phyloP scores from a whole-genome alignment of 2,113 vertebrate species.

The Sinocyclocheilus anophthalmus region DNA sequence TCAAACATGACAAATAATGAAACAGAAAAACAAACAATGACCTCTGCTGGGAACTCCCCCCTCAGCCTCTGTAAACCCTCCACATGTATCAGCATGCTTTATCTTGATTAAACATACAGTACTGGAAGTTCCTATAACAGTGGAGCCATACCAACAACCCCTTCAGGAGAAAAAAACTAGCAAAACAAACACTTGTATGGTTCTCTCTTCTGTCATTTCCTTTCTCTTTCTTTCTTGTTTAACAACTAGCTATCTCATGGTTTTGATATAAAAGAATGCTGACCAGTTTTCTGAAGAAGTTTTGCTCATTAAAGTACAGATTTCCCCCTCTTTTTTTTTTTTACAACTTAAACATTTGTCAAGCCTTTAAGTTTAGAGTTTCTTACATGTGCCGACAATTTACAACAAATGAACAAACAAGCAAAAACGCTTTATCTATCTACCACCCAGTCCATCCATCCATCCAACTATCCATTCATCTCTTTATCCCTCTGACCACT shows the following conservation, averaged over 20 bases:
- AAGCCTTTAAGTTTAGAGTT: not conserved
- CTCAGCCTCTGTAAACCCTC: not conserved
- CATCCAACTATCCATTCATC: not conserved
- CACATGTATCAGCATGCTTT: slow-evolving; percentile 25
- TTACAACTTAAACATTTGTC: not conserved
- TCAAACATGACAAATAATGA: slow-evolving; percentile 30
- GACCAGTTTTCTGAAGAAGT: not conserved
- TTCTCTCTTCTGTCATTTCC: not conserved
- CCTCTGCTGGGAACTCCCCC: slow-evolving; percentile 19
- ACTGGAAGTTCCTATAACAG: slow-evolving; percentile 31
- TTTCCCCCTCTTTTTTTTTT: not conserved
- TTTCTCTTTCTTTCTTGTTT: not conserved
- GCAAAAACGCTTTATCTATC: not conserved
- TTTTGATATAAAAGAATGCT: not conserved
- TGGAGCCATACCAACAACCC: slow-evolving; percentile 15
- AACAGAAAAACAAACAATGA: slow-evolving; percentile 47
- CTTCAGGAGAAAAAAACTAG: slow-evolving; percentile 10
- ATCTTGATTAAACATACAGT: slow-evolving; percentile 21
- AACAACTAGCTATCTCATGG: not conserved
- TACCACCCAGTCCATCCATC: not conserved
- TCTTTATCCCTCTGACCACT: too few species aligned
- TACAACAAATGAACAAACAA: not conserved
- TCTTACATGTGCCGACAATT: too few species aligned
- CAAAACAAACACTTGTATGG: not conserved
- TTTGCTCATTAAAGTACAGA: not conserved